Evolutionary conservation across 2,113 vertebrate species (phyloP), one percentile per base, ranked within the genome.

Genomic region (Nyctereutes procyonoides): DNA sequence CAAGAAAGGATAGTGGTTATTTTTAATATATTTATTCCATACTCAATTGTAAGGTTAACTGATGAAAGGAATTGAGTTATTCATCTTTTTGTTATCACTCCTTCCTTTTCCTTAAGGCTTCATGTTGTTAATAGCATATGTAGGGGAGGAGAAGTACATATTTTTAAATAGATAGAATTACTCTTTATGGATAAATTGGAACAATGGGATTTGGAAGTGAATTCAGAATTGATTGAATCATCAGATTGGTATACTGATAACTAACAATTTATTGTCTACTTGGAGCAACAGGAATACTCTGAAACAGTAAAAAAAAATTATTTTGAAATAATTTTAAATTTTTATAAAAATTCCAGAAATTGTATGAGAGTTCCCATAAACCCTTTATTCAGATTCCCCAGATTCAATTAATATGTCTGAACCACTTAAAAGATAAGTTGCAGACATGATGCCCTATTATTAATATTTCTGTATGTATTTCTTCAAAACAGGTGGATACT

Each of bases 321-420:
- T 53, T 86, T 85, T 95, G 55, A 83, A 93, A 73, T 80, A 67
- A 83, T 60, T 79, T 81, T 62, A 60, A 63, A 28, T 90, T 74
- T 53, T 81, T 79, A 67, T 38, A n/a, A 60, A 82, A 67, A 43
- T 56, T 69, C 38, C 30, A 67, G 48, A 73, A 81, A 67, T 67
- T 74, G 3, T n/a, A 51, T 28, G 67, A 55, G 65, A 43, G 30
- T 24, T 88, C 30, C 58, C 5, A 67, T 82, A 87, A 38, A 69
- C 12, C 20, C 19, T 79, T 69, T 16, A 8, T 4, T 63, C 56
- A 76, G 85, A 43, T 83, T 88, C 53, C 16, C 15, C 28, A 94
- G 20, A 51, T 32, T 63, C 26, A 30, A 8, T 56, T 87, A 87
- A 26, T 87, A 30, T 81, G 55, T 90, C 58, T 91, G 43, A 92